Conservation (phyloP, 2,797 vertebrate species). For the Pseudochaenichthys georgianus region DNA sequence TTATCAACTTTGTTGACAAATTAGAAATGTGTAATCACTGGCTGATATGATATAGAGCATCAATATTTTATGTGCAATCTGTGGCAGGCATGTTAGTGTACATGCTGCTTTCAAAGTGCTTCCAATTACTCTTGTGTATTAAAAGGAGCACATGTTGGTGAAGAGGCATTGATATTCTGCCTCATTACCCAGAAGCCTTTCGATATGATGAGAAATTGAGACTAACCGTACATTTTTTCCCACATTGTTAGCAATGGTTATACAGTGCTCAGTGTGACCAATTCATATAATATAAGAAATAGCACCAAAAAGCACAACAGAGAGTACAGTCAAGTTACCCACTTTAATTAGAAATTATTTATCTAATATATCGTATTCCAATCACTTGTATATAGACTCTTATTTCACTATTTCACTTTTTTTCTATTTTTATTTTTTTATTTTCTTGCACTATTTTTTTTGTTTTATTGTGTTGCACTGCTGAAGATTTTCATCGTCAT, state of each 20-base stretch:
- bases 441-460: too few relatives aligned
- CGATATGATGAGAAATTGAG: not conserved
- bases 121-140: conserved; percentile 34
- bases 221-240: conserved; percentile 15
- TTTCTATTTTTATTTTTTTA: too few relatives aligned
- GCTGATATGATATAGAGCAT: conserved; percentile 35
- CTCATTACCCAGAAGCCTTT: conserved; percentile 27
- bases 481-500: too few relatives aligned
- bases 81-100: conserved; percentile 37
- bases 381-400: too few relatives aligned
- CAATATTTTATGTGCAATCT: conserved; percentile 52
- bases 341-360: not conserved
- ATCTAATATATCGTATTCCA: too few relatives aligned
- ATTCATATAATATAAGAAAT: conserved; percentile 22
- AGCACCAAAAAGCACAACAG: not conserved
- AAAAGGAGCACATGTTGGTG: conserved; percentile 31
- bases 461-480: too few relatives aligned
- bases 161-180: conserved; percentile 22
- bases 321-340: not conserved
- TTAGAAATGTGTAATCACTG: conserved; percentile 32
- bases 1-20: conserved; percentile 47
- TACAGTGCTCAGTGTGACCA: not conserved
- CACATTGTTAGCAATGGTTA: conserved; percentile 1
- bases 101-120: conserved; percentile 33
- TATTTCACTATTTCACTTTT: too few relatives aligned